Evolutionary conservation across 2,797 vertebrate genomes (phyloP), one percentile per base, ranked within the genome.

Genomic region (Gymnodraco acuticeps): DNA sequence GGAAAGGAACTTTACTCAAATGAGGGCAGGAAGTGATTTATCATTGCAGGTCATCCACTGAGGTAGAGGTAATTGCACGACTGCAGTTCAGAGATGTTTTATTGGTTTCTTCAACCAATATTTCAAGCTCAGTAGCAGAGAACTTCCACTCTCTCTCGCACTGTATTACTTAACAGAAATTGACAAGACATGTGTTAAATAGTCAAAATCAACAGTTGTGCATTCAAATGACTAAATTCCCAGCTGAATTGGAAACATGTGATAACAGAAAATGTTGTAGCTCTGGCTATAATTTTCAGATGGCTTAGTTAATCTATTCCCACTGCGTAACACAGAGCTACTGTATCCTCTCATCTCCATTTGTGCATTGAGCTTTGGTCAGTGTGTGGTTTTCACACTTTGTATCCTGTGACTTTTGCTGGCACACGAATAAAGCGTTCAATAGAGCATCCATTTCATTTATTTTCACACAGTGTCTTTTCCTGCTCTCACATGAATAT

Each of bases 311-410:
- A 75, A 69, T 71, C 8, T 19, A 16, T 75, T 74, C 50, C 45
- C 80, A 33, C 46, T 4, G 50, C 2, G 2, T 17, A 33, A 70
- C 68, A 83, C 48, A 59, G 56, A 76, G 59, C 33, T 61, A 53
- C 52, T 80, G 64, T 78, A 43, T 76, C 62, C 33, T 66, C 47
- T 84, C 56, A 75, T 85, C 72, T 75, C 16, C n/a, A 45, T 81
- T 64, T 61, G 59, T 66, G 68, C 48, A 54, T 63, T 17, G 19
- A 58, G 48, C 61, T 66, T 75, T 66, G 58, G 67, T 73, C 81
- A 64, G 23, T 45, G 55, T 19, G 61, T 52, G 11, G 64, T 45
- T 70, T 53, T 62, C 60, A 51, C 52, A 61, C 74, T 75, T 73
- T 77, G 43, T 52, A 31, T 66, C 51, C 38, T 46, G 27, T 70